Evolutionary conservation across 2,888 invertebrate species (phyloP).

Genomic region (Cataglyphis albicans): DNA sequence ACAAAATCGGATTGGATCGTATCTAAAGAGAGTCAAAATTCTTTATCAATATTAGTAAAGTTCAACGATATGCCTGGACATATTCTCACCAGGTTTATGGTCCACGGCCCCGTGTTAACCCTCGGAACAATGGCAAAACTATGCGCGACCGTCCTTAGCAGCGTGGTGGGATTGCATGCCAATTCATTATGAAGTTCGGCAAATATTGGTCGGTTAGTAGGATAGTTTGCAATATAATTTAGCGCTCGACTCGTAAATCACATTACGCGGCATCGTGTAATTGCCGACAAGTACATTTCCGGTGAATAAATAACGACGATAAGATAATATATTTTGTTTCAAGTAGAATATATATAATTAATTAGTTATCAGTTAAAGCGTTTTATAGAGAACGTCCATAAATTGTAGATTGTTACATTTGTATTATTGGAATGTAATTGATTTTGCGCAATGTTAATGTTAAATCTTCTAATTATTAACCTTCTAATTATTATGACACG

Average conservation of each 20-base stretch:
- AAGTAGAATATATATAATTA: constrained; percentile 26
- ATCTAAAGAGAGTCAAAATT: constrained; percentile 32
- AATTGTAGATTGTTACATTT: background rate
- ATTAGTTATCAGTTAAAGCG: constrained; percentile 32
- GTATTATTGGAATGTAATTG: background rate
- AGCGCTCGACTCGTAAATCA: constrained; percentile 49
- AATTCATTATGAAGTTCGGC: constrained; percentile 57
- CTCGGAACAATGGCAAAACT: constrained; percentile 44
- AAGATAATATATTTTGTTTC: constrained; percentile 44
- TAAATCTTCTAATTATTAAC: background rate
- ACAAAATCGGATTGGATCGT: constrained; percentile 26
- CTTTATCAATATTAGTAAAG: constrained; percentile 53
- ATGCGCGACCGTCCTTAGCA: constrained; percentile 41
- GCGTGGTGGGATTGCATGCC: constrained; percentile 46
- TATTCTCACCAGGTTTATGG: constrained; percentile 42
- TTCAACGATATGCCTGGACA: constrained; percentile 30
- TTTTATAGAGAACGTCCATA: constrained; percentile 21
- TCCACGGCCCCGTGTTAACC: constrained; percentile 44
- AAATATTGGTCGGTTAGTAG: constrained; percentile 57
- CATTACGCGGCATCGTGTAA: constrained; percentile 38
- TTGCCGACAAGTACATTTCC: constrained; percentile 52
- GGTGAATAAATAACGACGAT: constrained; percentile 17
- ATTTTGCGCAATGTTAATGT: constrained; percentile 2
- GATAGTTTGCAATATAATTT: constrained; percentile 54
- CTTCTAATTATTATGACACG: background rate